Percentiles rank a stretch among this genome's conserved stretches.
phyloP scores from a whole-genome alignment of 1,140 invertebrate genomes.

The Danaus melanippus region DNA sequence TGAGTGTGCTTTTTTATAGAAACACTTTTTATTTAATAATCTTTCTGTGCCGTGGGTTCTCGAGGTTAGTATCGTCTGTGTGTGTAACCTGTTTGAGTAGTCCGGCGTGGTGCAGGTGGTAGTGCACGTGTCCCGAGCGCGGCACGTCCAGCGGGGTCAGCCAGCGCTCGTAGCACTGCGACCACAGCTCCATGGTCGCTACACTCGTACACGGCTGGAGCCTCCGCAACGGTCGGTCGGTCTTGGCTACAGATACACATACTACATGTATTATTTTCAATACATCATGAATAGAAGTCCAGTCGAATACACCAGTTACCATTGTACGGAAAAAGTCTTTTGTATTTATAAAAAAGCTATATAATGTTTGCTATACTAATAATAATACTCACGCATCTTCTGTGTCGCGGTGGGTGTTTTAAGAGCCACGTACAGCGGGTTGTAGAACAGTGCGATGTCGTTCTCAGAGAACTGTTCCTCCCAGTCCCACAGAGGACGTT shows the following conservation, averaged over 20 bases:
- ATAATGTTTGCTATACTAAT: no score
- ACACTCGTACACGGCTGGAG: slow-evolving; percentile 73
- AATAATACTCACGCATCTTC: slow-evolving; percentile 45
- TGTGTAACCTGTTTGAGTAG: slow-evolving; percentile 33
- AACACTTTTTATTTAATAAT: no score
- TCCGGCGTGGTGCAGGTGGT: slow-evolving; percentile 42
- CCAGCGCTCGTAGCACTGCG: slow-evolving; percentile 92
- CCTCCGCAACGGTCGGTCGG: slow-evolving; percentile 7
- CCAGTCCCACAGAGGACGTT: slow-evolving; percentile 89
- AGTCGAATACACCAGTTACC: no score
- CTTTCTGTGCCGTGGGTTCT: no score
- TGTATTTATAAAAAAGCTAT: no score
- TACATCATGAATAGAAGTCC: no score
- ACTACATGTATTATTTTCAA: background rate
- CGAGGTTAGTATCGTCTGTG: no score
- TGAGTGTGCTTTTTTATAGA: no score
- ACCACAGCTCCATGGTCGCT: slow-evolving; percentile 83
- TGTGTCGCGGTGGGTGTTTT: slow-evolving; percentile 28
- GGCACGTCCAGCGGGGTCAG: slow-evolving; percentile 85
- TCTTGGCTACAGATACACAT: slow-evolving; percentile 1
- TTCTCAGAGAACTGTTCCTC: slow-evolving; percentile 84
- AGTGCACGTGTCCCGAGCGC: slow-evolving; percentile 76
- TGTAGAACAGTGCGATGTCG: slow-evolving; percentile 84
- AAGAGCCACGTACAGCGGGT: slow-evolving; percentile 74
- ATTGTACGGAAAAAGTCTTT: no score